These are phyloP conservation scores for Alitta virens DNA, from an alignment of 2,888 invertebrate species.

Conservation along the genomic window DNA sequence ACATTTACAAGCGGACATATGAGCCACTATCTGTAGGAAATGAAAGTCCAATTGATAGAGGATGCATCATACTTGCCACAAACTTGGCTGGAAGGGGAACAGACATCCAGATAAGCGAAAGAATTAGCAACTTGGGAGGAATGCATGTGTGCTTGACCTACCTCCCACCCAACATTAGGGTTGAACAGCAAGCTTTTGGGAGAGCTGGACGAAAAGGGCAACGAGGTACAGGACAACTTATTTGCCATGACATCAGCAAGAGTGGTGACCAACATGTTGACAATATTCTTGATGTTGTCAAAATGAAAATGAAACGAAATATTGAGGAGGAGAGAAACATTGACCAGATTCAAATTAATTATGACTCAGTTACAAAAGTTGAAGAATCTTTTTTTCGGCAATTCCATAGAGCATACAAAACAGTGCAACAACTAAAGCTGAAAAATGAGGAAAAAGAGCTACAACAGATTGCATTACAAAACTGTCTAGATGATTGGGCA, in stretches of 20 bases:
- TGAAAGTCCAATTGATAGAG: slow-evolving; percentile 3
- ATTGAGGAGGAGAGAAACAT: too few species aligned
- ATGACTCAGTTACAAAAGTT: too few species aligned
- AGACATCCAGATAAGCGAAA: slow-evolving; percentile 19
- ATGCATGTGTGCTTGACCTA: slow-evolving; percentile 28
- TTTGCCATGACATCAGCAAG: neutral
- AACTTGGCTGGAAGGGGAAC: slow-evolving; percentile 31
- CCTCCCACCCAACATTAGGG: slow-evolving; percentile 24
- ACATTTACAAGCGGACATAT: neutral
- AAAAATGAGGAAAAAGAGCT: too few species aligned
- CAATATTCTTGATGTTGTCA: too few species aligned
- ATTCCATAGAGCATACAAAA: too few species aligned
- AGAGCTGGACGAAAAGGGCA: slow-evolving; percentile 26
- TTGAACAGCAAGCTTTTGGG: slow-evolving; percentile 27
- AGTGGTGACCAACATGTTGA: too few species aligned
- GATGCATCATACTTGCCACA: slow-evolving; percentile 25
- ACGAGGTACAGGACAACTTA: slow-evolving; percentile 23
- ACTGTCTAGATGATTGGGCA: too few species aligned
- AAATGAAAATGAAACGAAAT: too few species aligned
- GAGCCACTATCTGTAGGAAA: neutral
- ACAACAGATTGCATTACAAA: too few species aligned
- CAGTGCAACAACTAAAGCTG: too few species aligned
- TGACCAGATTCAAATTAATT: too few species aligned
- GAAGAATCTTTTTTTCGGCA: too few species aligned
- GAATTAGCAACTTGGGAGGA: slow-evolving; percentile 23